Percentiles rank a stretch among this genome's conserved stretches.
Conservation (phyloP, 2,888 invertebrate species). For the Caenorhabditis zanzibari region DNA sequence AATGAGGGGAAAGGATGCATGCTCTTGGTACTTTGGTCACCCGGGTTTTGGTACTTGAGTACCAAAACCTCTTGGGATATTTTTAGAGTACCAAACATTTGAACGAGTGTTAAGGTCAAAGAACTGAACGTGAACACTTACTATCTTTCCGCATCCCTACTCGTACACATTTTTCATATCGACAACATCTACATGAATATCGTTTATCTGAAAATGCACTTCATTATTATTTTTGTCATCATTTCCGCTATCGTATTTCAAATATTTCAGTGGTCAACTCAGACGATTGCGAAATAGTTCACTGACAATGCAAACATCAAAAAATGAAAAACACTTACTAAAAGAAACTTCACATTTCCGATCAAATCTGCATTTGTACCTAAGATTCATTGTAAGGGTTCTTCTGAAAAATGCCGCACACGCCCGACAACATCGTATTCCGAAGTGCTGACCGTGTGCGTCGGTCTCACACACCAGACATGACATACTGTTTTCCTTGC, state of each 20-base stretch:
- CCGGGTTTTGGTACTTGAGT: conserved; percentile 29
- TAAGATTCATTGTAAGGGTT: conserved; percentile 65
- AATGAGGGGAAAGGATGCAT: conserved; percentile 30
- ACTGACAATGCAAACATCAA: conserved; percentile 10
- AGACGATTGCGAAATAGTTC: conserved; percentile 55
- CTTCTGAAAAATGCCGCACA: conserved; percentile 72
- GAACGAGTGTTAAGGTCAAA: conserved; percentile 50
- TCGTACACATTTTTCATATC: conserved; percentile 66
- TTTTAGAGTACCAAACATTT: conserved; percentile 46
- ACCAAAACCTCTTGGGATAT: conserved; percentile 8
- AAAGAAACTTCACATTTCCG: conserved; percentile 69
- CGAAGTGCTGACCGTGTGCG: conserved; percentile 70
- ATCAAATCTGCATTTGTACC: conserved; percentile 70
- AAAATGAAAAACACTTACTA: conserved; percentile 56
- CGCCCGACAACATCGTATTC: conserved; percentile 71
- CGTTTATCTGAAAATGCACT: conserved; percentile 65
- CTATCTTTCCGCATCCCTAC: conserved; percentile 70
- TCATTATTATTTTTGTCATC: conserved; percentile 3
- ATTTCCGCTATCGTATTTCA: conserved; percentile 43
- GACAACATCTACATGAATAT: conserved; percentile 70
- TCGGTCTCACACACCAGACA: conserved; percentile 71
- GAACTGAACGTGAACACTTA: conserved; percentile 39
- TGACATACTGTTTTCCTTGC: conserved; percentile 32
- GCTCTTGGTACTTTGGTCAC: conserved; percentile 38
- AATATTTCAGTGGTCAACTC: conserved; percentile 14